Conservation (phyloP, 2,113 vertebrate species). For the Ceyx melanurus region DNA sequence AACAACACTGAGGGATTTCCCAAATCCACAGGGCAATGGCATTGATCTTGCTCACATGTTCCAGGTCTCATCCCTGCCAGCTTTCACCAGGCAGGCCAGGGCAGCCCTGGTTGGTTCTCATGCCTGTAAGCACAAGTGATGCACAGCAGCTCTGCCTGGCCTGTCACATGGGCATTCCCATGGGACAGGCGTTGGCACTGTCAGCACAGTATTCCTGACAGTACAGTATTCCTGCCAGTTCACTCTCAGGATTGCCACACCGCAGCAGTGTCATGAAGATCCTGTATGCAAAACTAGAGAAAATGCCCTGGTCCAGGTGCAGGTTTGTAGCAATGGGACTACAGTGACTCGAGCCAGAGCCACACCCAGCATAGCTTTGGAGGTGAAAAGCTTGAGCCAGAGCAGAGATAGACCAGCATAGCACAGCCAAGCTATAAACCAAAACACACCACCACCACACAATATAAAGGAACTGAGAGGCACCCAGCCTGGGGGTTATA, state of each 20-base stretch:
- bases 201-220: not conserved
- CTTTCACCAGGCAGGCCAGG: not conserved
- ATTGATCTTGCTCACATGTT: not conserved
- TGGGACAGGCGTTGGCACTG: rapidly evolving
- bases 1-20: not conserved
- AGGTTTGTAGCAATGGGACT: not conserved
- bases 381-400: not conserved
- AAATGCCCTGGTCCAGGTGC: not conserved
- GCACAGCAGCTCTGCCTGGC: not conserved
- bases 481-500: not conserved
- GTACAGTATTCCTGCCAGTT: not conserved
- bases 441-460: too few species aligned
- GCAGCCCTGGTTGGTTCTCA: not conserved
- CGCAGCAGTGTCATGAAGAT: not conserved
- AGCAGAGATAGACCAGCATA: not conserved
- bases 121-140: not conserved
- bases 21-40: not conserved
- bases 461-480: not conserved
- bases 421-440: not conserved
- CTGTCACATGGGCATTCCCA: rapidly evolving
- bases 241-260: not conserved
- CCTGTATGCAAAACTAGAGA: not conserved
- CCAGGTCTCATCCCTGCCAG: not conserved
- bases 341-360: not conserved
- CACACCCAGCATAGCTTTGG: not conserved